Evolutionary conservation across 2,113 vertebrate genomes (phyloP), one percentile per base, ranked within the genome.

Genomic region (Pseudolaguvia tuberculata): DNA sequence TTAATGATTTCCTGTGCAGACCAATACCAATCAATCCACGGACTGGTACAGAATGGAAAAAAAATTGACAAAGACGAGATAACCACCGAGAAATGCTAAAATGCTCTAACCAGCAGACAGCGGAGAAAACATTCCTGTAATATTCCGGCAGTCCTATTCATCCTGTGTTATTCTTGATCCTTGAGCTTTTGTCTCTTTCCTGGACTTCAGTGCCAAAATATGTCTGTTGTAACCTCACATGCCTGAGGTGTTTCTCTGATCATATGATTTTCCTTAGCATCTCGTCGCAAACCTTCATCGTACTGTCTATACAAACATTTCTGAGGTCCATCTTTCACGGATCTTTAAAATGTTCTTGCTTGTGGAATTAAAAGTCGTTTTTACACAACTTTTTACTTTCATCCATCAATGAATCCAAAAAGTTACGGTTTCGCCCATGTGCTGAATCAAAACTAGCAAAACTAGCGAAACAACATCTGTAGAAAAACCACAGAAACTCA

Each of bases 161-260:
- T 61, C 42, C 31, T 21, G n/a, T 0, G 11, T 25, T 7, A 73
- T 14, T 17, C 48, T 57, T 29, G 2, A 71, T 21, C 47, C 51
- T 39, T 29, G n/a, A 65, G 20, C 2, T 29, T 29, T 14, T 21
- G 59, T 74, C 61, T 18, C 17, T 12, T 73, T 21, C 56, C 51
- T 73, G n/a, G n/a, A 50, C 62, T 14, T 20, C 61, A 42, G 5
- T 50, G 31, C 2, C n/a, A 78, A 78, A 53, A 20, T 69, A 70
- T 69, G 52, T 56, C 76, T 68, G 14, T 29, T 35, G 57, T 78
- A 52, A 56, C 57, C 50, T 59, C 67, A 68, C 23, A 61, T 42
- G 35, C 42, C 25, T 21, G 18, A 78, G 18, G 61, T 55, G 75
- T 56, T 42, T 70, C 72, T 29, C 17, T 12, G 21, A 69, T 65